phyloP scores from a whole-genome alignment of 2,797 vertebrate species.

The Clarias fuscus region DNA sequence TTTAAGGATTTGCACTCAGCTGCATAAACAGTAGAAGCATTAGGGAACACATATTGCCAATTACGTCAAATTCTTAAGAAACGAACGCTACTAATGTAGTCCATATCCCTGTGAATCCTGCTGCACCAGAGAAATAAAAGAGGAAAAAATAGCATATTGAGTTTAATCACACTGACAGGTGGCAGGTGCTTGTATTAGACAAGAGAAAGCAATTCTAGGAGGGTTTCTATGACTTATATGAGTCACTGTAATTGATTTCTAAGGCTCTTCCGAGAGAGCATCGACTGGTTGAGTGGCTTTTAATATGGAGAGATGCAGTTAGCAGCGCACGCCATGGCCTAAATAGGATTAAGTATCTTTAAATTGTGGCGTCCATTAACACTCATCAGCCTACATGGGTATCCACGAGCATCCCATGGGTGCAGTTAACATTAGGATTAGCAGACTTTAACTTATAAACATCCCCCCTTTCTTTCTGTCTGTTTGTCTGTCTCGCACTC shows the following conservation, averaged over 20 bases:
- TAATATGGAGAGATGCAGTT: constrained; percentile 71
- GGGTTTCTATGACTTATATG: constrained; percentile 11
- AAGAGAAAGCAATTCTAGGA: constrained; percentile 5
- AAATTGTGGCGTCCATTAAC: constrained; percentile 76
- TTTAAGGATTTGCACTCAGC: background rate
- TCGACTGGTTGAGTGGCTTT: constrained; percentile 65
- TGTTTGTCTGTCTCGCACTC: background rate
- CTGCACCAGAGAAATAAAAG: background rate
- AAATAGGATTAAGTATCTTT: constrained; percentile 76
- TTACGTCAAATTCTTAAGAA: background rate
- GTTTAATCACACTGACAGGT: constrained; percentile 23
- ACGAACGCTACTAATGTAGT: background rate
- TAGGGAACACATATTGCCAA: background rate
- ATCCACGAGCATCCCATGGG: constrained; percentile 67
- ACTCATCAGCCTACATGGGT: constrained; percentile 62
- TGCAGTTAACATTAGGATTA: constrained; percentile 77
- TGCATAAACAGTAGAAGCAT: background rate
- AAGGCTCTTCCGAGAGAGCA: constrained; percentile 20
- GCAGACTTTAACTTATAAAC: constrained; percentile 57
- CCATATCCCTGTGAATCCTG: background rate
- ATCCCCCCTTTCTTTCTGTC: background rate
- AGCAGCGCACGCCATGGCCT: constrained; percentile 65
- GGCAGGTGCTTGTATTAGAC: constrained; percentile 14
- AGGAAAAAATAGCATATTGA: background rate
- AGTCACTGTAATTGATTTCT: constrained; percentile 41